Percentiles rank a stretch among this genome's conserved stretches.
Conservation (phyloP, 2,113 vertebrate species). For the Nesoenas mayeri region DNA sequence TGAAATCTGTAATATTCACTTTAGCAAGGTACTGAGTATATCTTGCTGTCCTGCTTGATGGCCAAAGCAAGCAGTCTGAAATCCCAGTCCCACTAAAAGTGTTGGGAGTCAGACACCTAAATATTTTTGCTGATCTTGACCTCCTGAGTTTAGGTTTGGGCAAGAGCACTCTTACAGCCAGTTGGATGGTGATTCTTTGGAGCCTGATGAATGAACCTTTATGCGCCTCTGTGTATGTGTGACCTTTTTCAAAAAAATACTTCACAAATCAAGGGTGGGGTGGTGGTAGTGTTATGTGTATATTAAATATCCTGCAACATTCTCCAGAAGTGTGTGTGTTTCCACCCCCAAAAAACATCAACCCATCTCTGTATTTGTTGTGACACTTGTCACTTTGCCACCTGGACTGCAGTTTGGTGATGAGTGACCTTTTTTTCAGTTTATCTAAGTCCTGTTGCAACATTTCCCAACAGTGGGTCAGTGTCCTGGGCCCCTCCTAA, state of each 20-base stretch:
- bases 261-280: background rate
- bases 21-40: background rate
- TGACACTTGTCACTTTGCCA: background rate
- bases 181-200: background rate
- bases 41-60: background rate
- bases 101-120: background rate
- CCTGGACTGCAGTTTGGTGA: background rate
- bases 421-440: background rate
- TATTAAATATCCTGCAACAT: background rate
- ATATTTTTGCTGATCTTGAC: background rate
- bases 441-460: background rate
- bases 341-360: background rate
- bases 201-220: background rate
- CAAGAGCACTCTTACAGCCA: background rate
- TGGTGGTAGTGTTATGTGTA: background rate
- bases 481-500: background rate
- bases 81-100: background rate
- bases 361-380: background rate
- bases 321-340: background rate
- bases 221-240: background rate
- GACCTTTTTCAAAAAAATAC: background rate
- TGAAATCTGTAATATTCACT: background rate
- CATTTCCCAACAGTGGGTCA: background rate
- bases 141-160: background rate
- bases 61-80: background rate